These are phyloP conservation scores for Agapornis roseicollis DNA, from an alignment of 2,113 vertebrate genomes.

Conservation along the genomic window DNA sequence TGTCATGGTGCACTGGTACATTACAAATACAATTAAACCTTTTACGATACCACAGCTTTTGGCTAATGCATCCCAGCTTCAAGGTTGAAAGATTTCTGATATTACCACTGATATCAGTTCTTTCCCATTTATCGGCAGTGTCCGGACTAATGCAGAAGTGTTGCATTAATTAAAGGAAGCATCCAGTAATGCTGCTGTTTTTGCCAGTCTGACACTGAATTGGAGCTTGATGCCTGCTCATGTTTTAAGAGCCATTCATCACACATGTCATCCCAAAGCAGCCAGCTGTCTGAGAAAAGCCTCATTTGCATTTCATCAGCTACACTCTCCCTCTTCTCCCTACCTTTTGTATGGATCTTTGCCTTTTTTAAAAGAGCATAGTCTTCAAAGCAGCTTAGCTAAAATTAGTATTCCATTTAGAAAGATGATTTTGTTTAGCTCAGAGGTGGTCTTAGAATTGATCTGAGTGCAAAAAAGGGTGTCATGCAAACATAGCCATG, in stretches of 20 bases:
- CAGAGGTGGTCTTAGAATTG: constrained; percentile 68
- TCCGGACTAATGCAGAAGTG: constrained; percentile 78
- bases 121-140: constrained; percentile 80
- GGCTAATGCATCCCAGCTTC: constrained; percentile 78
- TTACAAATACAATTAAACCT: constrained; percentile 87
- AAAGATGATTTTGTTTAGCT: constrained; percentile 74
- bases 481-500: constrained; percentile 28
- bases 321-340: constrained; percentile 67
- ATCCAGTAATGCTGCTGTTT: constrained; percentile 81
- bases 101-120: constrained; percentile 80
- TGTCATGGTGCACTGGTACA: constrained; percentile 84
- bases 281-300: constrained; percentile 88
- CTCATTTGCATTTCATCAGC: constrained; percentile 90
- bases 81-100: constrained; percentile 85
- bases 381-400: constrained; percentile 76
- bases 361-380: constrained; percentile 64
- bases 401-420: constrained; percentile 77
- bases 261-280: constrained; percentile 91
- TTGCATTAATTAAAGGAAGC: constrained; percentile 92
- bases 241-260: constrained; percentile 95
- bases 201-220: constrained; percentile 87
- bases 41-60: constrained; percentile 77
- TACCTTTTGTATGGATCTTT: constrained; percentile 73
- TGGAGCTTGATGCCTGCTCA: constrained; percentile 89
- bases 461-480: constrained; percentile 40